Conservation (phyloP, 1,140 invertebrate genomes). For the Teleopsis dalmanni region DNA sequence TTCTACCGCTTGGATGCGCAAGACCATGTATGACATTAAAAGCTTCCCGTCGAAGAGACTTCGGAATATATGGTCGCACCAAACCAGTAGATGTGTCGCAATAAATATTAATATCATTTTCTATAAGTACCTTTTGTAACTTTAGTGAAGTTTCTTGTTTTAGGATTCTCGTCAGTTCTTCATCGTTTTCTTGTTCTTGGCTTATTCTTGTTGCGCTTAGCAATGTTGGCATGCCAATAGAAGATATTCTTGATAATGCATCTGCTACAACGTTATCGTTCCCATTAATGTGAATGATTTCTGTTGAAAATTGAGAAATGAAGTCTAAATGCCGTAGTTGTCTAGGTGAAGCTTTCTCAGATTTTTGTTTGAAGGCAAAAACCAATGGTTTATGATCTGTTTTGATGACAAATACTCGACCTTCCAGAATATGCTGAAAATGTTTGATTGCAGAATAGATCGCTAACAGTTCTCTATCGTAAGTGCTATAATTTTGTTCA, state of each 20-base stretch:
- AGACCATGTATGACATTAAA: not conserved
- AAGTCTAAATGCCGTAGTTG: slow-evolving; percentile 24
- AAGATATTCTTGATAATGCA: not conserved
- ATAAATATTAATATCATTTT: not conserved
- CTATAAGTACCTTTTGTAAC: not conserved
- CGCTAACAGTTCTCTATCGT: slow-evolving; percentile 39
- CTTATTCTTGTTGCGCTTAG: not conserved
- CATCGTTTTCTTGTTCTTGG: not conserved
- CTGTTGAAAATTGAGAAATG: slow-evolving; percentile 22
- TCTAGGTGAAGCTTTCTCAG: not conserved
- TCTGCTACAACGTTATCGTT: not conserved
- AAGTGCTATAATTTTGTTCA: slow-evolving; percentile 31
- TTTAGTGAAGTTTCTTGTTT: not conserved
- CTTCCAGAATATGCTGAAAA: slow-evolving; percentile 38
- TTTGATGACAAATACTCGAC: slow-evolving; percentile 24
- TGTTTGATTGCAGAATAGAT: slow-evolving; percentile 28
- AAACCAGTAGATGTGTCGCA: not conserved
- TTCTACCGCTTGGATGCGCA: not conserved
- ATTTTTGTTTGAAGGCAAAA: slow-evolving; percentile 20
- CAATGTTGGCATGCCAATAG: not conserved
- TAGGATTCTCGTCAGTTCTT: not conserved
- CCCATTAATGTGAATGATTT: not conserved
- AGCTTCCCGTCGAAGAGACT: not conserved
- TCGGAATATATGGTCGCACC: not conserved
- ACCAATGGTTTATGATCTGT: slow-evolving; percentile 45